Conservation (phyloP, 2,113 vertebrate species). For the Strix uralensis region DNA sequence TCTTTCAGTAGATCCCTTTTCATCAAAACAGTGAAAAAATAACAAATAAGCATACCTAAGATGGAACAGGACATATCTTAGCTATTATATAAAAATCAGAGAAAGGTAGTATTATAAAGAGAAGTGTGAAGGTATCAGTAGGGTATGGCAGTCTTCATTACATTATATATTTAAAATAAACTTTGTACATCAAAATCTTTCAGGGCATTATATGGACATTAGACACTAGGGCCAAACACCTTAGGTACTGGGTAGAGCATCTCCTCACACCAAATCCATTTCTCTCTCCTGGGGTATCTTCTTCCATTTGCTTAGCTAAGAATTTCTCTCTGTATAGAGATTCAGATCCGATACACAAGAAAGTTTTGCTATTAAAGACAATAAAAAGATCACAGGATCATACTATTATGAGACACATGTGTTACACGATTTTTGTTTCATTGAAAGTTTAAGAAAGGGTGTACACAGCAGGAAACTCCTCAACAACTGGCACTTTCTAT, state of each 20-base stretch:
- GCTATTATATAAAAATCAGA: not conserved
- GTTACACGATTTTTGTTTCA: not conserved
- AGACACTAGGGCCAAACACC: constrained; percentile 54
- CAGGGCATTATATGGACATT: constrained; percentile 29
- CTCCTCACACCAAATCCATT: constrained; percentile 61
- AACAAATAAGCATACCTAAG: not conserved
- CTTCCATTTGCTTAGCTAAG: constrained; percentile 60
- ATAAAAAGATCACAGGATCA: constrained; percentile 52
- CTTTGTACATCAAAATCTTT: not conserved
- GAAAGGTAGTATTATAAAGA: not conserved
- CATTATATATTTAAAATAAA: not conserved
- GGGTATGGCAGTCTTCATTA: not conserved
- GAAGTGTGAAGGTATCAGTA: not conserved
- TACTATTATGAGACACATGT: constrained; percentile 8
- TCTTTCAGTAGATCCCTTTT: not conserved
- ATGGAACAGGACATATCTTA: not conserved
- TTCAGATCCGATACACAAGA: constrained; percentile 51
- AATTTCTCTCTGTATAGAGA: constrained; percentile 62
- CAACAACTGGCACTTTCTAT: not conserved
- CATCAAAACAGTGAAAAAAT: not conserved
- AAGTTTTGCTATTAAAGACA: constrained; percentile 56
- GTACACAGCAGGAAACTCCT: not conserved
- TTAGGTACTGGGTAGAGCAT: constrained; percentile 52
- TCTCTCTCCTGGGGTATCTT: constrained; percentile 49
- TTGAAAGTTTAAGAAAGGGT: not conserved